These are phyloP conservation scores for Sturnus vulgaris DNA, from an alignment of 2,113 vertebrate genomes.

Conservation along the genomic window DNA sequence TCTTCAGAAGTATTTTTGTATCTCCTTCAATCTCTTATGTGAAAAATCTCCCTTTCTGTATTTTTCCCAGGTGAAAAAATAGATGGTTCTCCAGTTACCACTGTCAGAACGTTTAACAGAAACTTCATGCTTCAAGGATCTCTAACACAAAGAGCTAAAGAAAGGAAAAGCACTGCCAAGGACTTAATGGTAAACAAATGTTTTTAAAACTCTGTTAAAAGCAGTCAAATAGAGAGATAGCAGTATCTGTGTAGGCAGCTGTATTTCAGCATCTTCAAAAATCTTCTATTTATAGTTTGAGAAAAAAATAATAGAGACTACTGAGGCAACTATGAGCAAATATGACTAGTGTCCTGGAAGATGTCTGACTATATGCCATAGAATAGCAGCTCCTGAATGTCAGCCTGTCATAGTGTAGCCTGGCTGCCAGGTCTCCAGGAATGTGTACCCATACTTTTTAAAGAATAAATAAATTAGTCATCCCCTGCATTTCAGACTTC, in stretches of 20 bases:
- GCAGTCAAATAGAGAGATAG: not conserved
- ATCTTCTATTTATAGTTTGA: not conserved
- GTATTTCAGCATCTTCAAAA: not conserved
- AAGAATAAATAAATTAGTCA: not conserved
- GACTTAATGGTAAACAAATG: slow-evolving; percentile 66
- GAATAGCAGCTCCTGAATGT: not conserved
- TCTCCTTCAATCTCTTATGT: not conserved
- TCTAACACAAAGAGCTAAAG: slow-evolving; percentile 63
- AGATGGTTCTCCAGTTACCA: slow-evolving; percentile 50
- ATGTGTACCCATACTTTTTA: not conserved
- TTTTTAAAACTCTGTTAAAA: not conserved
- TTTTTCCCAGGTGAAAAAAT: slow-evolving; percentile 66
- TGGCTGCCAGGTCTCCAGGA: not conserved
- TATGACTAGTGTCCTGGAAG: not conserved
- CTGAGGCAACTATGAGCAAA: not conserved
- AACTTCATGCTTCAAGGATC: slow-evolving; percentile 78
- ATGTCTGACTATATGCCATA: not conserved
- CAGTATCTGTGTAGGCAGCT: not conserved
- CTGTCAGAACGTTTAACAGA: slow-evolving; percentile 69
- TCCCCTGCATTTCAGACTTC: not conserved
- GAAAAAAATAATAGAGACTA: not conserved
- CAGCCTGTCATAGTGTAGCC: not conserved
- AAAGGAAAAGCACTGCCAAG: slow-evolving; percentile 64
- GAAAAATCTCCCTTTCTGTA: not conserved
- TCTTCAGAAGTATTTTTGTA: not conserved